Base-by-base conservation (phyloP, 2,113 vertebrate species). In the Mellivora capensis region DNA sequence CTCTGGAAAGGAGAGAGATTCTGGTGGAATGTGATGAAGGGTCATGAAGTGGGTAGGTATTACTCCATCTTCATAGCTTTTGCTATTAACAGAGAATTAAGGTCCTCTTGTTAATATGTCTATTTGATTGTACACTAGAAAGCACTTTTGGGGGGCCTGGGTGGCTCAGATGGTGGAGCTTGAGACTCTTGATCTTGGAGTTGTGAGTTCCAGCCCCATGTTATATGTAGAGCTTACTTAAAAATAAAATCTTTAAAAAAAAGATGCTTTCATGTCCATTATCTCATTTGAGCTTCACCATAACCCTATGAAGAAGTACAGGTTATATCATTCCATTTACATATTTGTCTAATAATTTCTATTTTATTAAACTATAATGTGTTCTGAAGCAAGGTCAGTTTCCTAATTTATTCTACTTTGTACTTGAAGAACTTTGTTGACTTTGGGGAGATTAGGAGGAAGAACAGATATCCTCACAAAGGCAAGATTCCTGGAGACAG, bases 1-100 rank as follows among this genome's bases (percentile, higher is more conserved):
- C 61, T 90, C 47, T 81, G 77, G 52, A 77, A 82, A 96, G 93
- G 91, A 97, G 59, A 95, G 67, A 93, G 71, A 84, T 47, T 74
- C 67, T 92, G 34, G 20, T 77, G 74, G 62, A 74, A 87, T 88
- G 25, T n/a, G 72, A 52, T 84, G 52, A 84, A 87, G 67, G 42
- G n/a, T 44, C 72, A 52, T 61, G 37, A 69, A 49, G n/a, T 67
- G 44, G 44, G 23, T 69, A 37, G 72, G 49, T 85, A 61, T 88
- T 81, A 47, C 57, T 49, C 87, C 27, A 87, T 59, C 62, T 62
- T 44, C 82, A 52, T 74, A 76, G 39, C 54, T 84, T 71, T 71
- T 57, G 6, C 14, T 62, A 42, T 69, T 44, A 64, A 59, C 12
- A 44, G 67, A 93, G 49, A 49, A 61, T 34, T 64, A 90, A 90